Percentiles rank a stretch among this genome's conserved stretches.
These are phyloP conservation scores for Perccottus glenii DNA, from an alignment of 2,113 vertebrate species.

Conservation along the genomic window DNA sequence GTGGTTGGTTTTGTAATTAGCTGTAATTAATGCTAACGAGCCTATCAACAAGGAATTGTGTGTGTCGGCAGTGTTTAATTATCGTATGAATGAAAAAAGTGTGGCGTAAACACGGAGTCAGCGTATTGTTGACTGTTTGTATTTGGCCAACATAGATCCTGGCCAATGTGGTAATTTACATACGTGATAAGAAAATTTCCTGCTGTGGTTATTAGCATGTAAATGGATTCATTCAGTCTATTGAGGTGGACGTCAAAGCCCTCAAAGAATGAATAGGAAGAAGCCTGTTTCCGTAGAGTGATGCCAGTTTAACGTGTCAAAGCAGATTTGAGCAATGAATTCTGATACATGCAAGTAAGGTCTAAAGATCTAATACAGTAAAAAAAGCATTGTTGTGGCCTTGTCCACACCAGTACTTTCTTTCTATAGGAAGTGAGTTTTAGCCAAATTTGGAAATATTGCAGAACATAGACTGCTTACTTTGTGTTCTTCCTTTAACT, in stretches of 20 bases:
- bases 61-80: slow-evolving; percentile 75
- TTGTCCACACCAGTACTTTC: no score
- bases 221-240: slow-evolving; percentile 63
- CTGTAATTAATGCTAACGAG: slow-evolving; percentile 71
- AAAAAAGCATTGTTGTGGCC: not conserved
- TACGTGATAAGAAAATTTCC: slow-evolving; percentile 70
- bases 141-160: slow-evolving; percentile 55
- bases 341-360: not conserved
- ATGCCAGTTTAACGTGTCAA: slow-evolving; percentile 30
- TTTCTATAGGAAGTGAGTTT: no score
- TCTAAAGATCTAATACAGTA: not conserved
- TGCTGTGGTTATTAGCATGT: slow-evolving; percentile 63
- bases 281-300: slow-evolving; percentile 14
- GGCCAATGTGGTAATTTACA: slow-evolving; percentile 66
- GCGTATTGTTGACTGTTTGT: slow-evolving; percentile 67
- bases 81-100: slow-evolving; percentile 63
- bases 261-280: slow-evolving; percentile 29
- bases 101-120: slow-evolving; percentile 66
- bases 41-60: slow-evolving; percentile 56
- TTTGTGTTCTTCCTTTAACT: no score
- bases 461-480: no score
- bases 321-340: slow-evolving; percentile 34
- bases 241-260: slow-evolving; percentile 53
- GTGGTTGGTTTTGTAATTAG: slow-evolving; percentile 57
- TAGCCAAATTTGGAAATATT: no score